phyloP scores from a whole-genome alignment of 1,140 invertebrate genomes.

The Atta texana region DNA sequence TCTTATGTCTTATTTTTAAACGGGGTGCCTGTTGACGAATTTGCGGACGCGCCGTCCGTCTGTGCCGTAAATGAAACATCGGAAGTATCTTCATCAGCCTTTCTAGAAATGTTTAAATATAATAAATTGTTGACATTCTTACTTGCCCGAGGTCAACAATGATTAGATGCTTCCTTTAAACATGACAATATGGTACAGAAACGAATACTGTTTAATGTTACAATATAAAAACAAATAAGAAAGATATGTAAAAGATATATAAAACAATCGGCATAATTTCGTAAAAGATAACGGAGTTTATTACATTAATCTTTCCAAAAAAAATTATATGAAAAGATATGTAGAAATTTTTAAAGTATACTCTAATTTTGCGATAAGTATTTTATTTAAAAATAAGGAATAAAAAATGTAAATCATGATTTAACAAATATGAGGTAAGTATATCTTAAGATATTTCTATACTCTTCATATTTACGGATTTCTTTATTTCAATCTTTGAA shows the following conservation, averaged over 20 bases:
- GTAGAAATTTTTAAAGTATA: background rate
- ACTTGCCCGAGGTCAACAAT: background rate
- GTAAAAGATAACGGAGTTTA: background rate
- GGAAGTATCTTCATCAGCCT: background rate
- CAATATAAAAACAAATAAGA: background rate
- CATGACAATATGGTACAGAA: background rate
- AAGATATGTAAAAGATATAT: background rate
- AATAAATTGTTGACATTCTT: background rate
- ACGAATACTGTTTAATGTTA: background rate
- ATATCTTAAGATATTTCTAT: background rate
- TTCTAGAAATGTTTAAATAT: constrained; percentile 10
- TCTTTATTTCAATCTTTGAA: background rate
- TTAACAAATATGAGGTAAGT: background rate
- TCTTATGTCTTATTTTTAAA: constrained; percentile 63
- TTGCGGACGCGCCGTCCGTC: constrained; percentile 29
- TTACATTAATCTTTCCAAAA: background rate
- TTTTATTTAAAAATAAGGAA: constrained; percentile 8
- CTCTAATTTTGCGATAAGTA: background rate
- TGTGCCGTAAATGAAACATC: constrained; percentile 38
- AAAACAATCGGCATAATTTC: background rate
- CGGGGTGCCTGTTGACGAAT: constrained; percentile 50
- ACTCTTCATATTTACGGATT: background rate
- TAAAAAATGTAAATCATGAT: background rate
- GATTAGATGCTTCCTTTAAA: background rate
- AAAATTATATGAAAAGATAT: constrained; percentile 4